Conservation (phyloP, 2,113 vertebrate species). For the Rhineura floridana region DNA sequence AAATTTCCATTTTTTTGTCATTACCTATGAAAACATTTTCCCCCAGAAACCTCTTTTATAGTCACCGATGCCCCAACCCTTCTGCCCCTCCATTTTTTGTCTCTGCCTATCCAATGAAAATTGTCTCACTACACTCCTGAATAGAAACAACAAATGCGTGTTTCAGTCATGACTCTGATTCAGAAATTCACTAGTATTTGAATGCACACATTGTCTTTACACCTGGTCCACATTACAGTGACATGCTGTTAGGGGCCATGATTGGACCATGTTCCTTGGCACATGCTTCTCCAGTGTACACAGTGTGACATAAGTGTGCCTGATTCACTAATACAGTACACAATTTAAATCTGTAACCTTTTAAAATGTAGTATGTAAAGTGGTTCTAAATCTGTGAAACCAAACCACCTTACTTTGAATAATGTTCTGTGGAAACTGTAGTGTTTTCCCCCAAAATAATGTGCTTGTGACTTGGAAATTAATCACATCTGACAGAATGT, state of each 20-base stretch:
- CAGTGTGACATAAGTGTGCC: neutral
- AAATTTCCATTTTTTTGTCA: too few relatives aligned
- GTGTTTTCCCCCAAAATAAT: neutral
- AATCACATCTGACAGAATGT: slow-evolving; percentile 43
- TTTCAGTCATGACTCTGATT: slow-evolving; percentile 33
- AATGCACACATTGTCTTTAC: neutral
- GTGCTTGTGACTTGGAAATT: neutral
- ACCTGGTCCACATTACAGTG: neutral
- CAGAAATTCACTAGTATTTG: slow-evolving; percentile 19
- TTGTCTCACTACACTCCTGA: too few relatives aligned
- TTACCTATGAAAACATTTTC: too few relatives aligned
- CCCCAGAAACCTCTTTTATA: too few relatives aligned
- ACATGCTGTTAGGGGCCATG: neutral
- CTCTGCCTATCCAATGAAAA: too few relatives aligned
- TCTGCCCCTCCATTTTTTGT: too few relatives aligned
- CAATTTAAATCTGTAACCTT: neutral
- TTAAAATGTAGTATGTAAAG: neutral
- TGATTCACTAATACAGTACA: neutral
- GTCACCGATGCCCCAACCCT: too few relatives aligned
- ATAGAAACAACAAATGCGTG: slow-evolving; percentile 36
- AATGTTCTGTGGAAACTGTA: neutral
- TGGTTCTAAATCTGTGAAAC: neutral
- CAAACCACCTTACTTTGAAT: neutral
- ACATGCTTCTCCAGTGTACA: neutral
- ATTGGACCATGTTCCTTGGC: neutral